Evolutionary conservation across 1,140 invertebrate genomes (phyloP).

Genomic region (Drosophila bifasciata): DNA sequence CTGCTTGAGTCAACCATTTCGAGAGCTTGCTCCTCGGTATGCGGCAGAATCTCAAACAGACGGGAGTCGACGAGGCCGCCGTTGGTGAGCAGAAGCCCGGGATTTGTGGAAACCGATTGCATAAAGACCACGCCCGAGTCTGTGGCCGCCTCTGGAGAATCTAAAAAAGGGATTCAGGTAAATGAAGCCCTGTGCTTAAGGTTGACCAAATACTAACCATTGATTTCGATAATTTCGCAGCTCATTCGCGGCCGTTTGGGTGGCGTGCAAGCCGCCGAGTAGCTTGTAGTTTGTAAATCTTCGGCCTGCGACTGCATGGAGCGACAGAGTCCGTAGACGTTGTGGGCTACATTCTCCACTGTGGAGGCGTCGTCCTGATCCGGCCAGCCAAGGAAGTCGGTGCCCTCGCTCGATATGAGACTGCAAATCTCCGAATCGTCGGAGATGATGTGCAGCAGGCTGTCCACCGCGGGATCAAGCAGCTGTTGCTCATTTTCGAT

Average conservation of each 20-base stretch:
- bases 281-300: conserved; percentile 5
- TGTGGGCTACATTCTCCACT: no score
- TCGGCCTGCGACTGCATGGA: neutral
- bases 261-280: conserved; percentile 8
- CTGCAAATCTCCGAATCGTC: conserved; percentile 60
- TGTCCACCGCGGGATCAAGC: conserved; percentile 61
- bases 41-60: conserved; percentile 9
- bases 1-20: neutral
- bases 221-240: conserved; percentile 37
- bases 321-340: conserved; percentile 35
- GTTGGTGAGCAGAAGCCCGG: conserved; percentile 41
- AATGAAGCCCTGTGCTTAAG: neutral
- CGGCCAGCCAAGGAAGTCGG: conserved; percentile 53
- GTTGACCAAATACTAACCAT: conserved; percentile 14
- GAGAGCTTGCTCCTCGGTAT: neutral
- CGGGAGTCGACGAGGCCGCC: conserved; percentile 7
- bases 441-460: conserved; percentile 57
- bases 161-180: conserved; percentile 11
- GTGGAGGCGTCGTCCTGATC: conserved; percentile 13
- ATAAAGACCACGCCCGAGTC: conserved; percentile 19
- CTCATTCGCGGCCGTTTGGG: conserved; percentile 13
- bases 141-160: conserved; percentile 28
- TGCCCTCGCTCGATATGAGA: conserved; percentile 43
- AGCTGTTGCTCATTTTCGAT: conserved; percentile 57
- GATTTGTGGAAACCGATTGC: conserved; percentile 14